Percentiles rank a stretch among this genome's conserved stretches.
Conservation (phyloP, 1,140 invertebrate genomes). For the Bombus sibiricus region DNA sequence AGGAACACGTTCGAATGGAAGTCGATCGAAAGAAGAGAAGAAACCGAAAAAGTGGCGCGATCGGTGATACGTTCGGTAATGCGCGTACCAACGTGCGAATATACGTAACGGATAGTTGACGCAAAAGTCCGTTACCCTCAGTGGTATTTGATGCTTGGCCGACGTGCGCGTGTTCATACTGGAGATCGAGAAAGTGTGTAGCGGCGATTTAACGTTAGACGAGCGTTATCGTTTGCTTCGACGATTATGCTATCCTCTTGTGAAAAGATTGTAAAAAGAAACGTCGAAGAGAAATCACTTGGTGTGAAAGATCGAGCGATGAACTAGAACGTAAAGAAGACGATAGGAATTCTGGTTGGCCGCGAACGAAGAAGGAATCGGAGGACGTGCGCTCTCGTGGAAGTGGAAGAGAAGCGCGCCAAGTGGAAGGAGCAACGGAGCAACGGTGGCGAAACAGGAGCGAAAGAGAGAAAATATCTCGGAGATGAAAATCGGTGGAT, state of each 20-base stretch:
- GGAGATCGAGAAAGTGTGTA: not conserved
- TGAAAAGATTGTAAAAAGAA: not conserved
- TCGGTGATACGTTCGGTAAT: constrained; percentile 10
- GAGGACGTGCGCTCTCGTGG: not conserved
- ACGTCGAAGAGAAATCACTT: constrained; percentile 14
- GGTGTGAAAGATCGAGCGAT: not conserved
- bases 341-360: constrained; percentile 16
- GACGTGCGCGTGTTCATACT: not conserved
- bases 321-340: constrained; percentile 23
- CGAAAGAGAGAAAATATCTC: not conserved
- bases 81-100: constrained; percentile 12
- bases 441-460: not conserved
- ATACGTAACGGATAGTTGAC: constrained; percentile 44
- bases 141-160: constrained; percentile 11
- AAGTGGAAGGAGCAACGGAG: not conserved
- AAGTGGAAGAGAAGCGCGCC: constrained; percentile 1
- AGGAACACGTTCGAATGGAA: not conserved
- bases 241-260: not conserved
- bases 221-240: not conserved
- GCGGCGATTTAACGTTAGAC: constrained; percentile 9
- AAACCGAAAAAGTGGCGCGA: not conserved
- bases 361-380: constrained; percentile 1
- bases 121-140: constrained; percentile 52
- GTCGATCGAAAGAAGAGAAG: not conserved
- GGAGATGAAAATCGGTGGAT: constrained; percentile 34